These are phyloP conservation scores for Microcaecilia unicolor DNA, from an alignment of 2,797 vertebrate genomes.

Conservation along the genomic window DNA sequence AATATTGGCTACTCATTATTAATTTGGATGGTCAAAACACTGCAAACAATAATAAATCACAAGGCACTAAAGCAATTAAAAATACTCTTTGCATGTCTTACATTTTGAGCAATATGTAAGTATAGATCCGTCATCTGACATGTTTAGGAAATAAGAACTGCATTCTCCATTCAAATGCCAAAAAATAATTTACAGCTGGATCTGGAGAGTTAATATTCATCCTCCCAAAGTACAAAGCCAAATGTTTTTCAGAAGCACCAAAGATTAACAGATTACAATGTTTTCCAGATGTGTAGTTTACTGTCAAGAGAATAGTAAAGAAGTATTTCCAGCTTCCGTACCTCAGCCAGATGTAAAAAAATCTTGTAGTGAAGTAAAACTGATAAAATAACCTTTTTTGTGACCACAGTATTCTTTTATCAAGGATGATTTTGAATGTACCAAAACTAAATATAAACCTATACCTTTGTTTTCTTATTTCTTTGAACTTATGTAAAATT, in stretches of 20 bases:
- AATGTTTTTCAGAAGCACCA: slow-evolving; percentile 64
- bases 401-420: slow-evolving; percentile 67
- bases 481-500: slow-evolving; percentile 73
- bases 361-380: slow-evolving; percentile 74
- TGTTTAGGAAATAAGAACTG: slow-evolving; percentile 34
- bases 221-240: slow-evolving; percentile 58
- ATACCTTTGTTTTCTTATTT: slow-evolving; percentile 52
- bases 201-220: slow-evolving; percentile 59
- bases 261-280: slow-evolving; percentile 79
- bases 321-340: slow-evolving; percentile 83
- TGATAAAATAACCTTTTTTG: slow-evolving; percentile 66
- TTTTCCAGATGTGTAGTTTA: slow-evolving; percentile 86
- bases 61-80: slow-evolving; percentile 5
- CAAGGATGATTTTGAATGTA: slow-evolving; percentile 53
- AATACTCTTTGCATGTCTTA: slow-evolving; percentile 4
- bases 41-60: background rate
- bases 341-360: slow-evolving; percentile 79
- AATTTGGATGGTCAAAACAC: slow-evolving; percentile 8
- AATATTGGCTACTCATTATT: background rate
- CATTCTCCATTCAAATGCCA: slow-evolving; percentile 27
- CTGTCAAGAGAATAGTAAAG: slow-evolving; percentile 87
- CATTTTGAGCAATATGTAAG: slow-evolving; percentile 21
- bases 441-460: slow-evolving; percentile 49
- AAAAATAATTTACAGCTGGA: slow-evolving; percentile 51
- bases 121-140: slow-evolving; percentile 21